Percentiles rank a stretch among this genome's conserved stretches.
phyloP scores from a whole-genome alignment of 2,797 vertebrate genomes.

The Neomorphus geoffroyi region DNA sequence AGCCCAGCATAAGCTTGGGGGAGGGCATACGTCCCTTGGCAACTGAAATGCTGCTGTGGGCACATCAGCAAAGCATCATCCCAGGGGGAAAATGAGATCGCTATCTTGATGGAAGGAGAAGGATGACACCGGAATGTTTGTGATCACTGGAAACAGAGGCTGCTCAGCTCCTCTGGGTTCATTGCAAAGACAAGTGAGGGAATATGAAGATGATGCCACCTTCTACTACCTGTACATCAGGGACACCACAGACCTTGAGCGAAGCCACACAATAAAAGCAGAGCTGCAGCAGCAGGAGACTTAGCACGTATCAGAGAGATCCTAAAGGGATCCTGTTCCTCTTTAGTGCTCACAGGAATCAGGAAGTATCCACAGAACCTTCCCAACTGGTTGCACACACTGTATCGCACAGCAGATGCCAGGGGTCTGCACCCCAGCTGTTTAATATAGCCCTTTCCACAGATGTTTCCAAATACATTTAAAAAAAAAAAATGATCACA shows the following conservation, averaged over 20 bases:
- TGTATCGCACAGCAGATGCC: background rate
- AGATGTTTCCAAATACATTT: background rate
- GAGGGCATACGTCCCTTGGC: accelerated
- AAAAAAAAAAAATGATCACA: background rate
- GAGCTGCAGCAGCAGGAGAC: background rate
- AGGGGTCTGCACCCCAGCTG: background rate
- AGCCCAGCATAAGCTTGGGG: background rate
- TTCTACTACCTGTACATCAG: background rate
- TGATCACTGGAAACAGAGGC: background rate
- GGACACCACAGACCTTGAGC: background rate
- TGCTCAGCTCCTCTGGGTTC: background rate
- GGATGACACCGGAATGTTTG: background rate
- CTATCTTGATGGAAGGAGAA: background rate
- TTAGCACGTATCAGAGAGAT: background rate
- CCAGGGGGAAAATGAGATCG: accelerated
- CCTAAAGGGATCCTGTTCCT: background rate
- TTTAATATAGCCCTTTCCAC: background rate
- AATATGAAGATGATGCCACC: background rate
- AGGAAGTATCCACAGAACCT: background rate
- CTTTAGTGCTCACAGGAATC: background rate
- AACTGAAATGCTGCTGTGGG: background rate
- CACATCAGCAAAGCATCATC: background rate
- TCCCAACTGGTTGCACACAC: background rate
- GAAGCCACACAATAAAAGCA: background rate
- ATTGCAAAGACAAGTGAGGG: background rate